Evolutionary conservation across 2,888 invertebrate genomes (phyloP).

Genomic region (Diadegma fenestrale): DNA sequence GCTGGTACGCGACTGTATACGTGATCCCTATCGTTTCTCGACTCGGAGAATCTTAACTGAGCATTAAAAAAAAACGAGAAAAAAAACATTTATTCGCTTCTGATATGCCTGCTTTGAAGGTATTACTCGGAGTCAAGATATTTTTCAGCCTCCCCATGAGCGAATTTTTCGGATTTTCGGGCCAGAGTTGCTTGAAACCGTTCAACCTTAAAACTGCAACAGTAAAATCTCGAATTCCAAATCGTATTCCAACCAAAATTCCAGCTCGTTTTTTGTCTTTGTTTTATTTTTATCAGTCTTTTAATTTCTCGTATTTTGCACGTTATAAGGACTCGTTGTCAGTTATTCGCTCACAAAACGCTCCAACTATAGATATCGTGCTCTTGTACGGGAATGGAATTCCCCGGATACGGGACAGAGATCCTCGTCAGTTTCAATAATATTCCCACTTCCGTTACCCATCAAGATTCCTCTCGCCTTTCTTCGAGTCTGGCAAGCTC

Average conservation of each 20-base stretch:
- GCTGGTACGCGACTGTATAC: constrained; percentile 7
- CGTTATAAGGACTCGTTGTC: constrained; percentile 2
- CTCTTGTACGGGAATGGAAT: constrained; percentile 34
- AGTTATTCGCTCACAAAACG: constrained; percentile 7
- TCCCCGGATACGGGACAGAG: constrained; percentile 8
- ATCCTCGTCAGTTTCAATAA: constrained; percentile 48
- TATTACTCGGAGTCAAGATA: background rate
- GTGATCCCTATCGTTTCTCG: constrained; percentile 30
- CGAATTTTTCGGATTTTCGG: background rate
- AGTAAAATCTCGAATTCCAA: background rate
- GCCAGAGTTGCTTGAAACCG: background rate
- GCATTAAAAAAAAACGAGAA: background rate
- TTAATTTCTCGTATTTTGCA: background rate
- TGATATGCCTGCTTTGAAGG: background rate
- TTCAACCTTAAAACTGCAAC: background rate
- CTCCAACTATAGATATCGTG: background rate
- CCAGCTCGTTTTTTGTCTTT: background rate
- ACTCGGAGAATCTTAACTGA: constrained; percentile 3
- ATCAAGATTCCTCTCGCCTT: constrained; percentile 42
- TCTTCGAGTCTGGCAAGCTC: constrained; percentile 23
- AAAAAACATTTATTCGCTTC: background rate
- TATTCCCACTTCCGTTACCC: constrained; percentile 24
- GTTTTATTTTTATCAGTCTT: background rate
- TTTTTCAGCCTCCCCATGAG: background rate
- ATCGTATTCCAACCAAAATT: background rate